Base-by-base conservation (phyloP, 2,888 invertebrate genomes). In the Sthenelais limicola region DNA sequence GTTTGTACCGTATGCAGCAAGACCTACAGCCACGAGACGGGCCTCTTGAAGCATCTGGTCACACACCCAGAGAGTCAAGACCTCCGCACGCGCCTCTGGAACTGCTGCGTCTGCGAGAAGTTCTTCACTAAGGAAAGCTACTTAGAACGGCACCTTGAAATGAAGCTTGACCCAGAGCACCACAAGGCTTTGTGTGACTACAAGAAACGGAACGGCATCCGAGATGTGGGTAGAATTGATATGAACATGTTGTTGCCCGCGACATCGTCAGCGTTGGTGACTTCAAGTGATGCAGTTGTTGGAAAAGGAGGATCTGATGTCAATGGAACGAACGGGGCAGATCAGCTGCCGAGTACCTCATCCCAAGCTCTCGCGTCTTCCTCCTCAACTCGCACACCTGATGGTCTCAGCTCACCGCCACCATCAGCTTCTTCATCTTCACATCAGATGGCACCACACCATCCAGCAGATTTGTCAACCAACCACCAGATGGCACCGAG, bases 61-160 rank as follows among this genome's bases (percentile, higher is more conserved):
- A 71, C 73, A 2, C 78, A 78, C 54, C 74, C 75, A n/a, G 75
- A 69, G 56, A 58, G 52, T 32, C 38, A 54, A 4, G 48, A 56
- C 18, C 56, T 70, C 24, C 51, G 52, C 33, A 70, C 52, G 43
- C 30, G 56, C 3, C 51, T 72, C 26, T 73, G 68, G 43, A 66
- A 54, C 12, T 78, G 78, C 54, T 51, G 54, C 3, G 78, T 78
- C 18, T 78, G 78, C 71, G 71, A 73, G 68, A 78, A 78, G 69
- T 56, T 78, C 62, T 78, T 78, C 71, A 75, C 78, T 1, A 78
- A 77, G 71, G 76, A 78, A 62, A 69, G 74, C 21, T 78, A 77
- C 73, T 71, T 78, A 68, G 67, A 74, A 68, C 75, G 78, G 18
- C 78, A 78, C 69, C 72, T 77, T 71, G 78, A 77, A 70, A 78